Conservation (phyloP, 2,888 invertebrate species). For the Amiota mariae region DNA sequence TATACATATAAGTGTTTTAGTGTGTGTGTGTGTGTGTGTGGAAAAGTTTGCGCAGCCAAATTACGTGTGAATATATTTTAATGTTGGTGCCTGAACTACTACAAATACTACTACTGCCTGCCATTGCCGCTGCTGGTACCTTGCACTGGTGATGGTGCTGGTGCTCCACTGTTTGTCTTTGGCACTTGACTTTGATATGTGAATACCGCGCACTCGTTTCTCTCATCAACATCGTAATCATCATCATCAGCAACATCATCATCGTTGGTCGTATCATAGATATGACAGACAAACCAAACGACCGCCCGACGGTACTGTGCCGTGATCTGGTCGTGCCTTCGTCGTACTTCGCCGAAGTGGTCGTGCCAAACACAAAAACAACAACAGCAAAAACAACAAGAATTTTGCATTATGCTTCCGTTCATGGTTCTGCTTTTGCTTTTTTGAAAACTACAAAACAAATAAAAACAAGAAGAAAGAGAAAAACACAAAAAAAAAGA, state of each 20-base stretch:
- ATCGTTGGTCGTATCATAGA: too few species aligned
- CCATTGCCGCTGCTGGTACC: conserved; percentile 26
- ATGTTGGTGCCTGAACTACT: conserved; percentile 38
- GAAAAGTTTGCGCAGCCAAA: conserved; percentile 62
- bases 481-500: conserved; percentile 35
- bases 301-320: background rate
- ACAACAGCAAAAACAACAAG: background rate
- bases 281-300: too few species aligned
- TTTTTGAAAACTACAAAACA: conserved; percentile 27
- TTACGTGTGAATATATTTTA: conserved; percentile 51
- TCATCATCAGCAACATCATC: too few species aligned
- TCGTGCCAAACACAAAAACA: conserved; percentile 8
- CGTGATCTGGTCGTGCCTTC: background rate
- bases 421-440: background rate
- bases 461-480: conserved; percentile 3
- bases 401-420: conserved; percentile 17
- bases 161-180: conserved; percentile 55
- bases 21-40: conserved; percentile 50
- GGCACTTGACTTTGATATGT: conserved; percentile 64
- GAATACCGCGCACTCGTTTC: conserved; percentile 7
- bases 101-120: conserved; percentile 38
- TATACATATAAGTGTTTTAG: background rate
- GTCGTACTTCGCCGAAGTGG: too few species aligned
- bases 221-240: too few species aligned
- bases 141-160: conserved; percentile 32